A percentile compares a stretch with the other conserved stretches of the same genome.
phyloP scores from a whole-genome alignment of 2,888 invertebrate species.

The Orthosia gothica region DNA sequence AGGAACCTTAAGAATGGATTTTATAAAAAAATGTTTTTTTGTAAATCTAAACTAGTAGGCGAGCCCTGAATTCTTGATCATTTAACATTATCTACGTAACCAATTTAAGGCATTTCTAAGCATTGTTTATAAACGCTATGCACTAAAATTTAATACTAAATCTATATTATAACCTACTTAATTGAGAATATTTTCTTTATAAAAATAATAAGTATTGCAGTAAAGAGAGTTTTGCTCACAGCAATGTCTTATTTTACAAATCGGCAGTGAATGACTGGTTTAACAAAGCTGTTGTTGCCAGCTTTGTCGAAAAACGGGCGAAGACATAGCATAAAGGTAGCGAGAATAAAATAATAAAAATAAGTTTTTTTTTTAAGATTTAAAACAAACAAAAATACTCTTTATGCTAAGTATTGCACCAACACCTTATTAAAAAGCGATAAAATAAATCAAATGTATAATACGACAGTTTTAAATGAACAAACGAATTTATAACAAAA shows the following conservation, averaged over 20 bases:
- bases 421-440: conserved; percentile 64
- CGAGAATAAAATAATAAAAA: conserved; percentile 45
- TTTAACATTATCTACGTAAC: conserved; percentile 33
- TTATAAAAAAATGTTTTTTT: too few species aligned
- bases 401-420: conserved; percentile 84
- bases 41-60: too few species aligned
- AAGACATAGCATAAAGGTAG: conserved; percentile 75
- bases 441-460: conserved; percentile 55
- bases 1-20: too few species aligned
- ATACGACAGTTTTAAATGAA: conserved; percentile 52
- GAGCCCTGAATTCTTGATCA: conserved; percentile 21
- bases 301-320: conserved; percentile 68
- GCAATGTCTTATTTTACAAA: conserved; percentile 80
- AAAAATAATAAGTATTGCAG: conserved; percentile 81
- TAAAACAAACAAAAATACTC: conserved; percentile 48
- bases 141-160: conserved; percentile 60
- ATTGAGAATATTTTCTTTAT: conserved; percentile 80
- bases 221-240: conserved; percentile 81
- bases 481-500: conserved; percentile 53
- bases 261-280: conserved; percentile 90
- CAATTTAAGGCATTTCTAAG: conserved; percentile 70
- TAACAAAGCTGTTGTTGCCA: conserved; percentile 70
- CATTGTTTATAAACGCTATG: conserved; percentile 54
- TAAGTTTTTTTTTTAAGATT: conserved; percentile 17
- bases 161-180: conserved; percentile 59